phyloP scores from a whole-genome alignment of 1,140 invertebrate genomes.

The Gonioctena quinquepunctata region DNA sequence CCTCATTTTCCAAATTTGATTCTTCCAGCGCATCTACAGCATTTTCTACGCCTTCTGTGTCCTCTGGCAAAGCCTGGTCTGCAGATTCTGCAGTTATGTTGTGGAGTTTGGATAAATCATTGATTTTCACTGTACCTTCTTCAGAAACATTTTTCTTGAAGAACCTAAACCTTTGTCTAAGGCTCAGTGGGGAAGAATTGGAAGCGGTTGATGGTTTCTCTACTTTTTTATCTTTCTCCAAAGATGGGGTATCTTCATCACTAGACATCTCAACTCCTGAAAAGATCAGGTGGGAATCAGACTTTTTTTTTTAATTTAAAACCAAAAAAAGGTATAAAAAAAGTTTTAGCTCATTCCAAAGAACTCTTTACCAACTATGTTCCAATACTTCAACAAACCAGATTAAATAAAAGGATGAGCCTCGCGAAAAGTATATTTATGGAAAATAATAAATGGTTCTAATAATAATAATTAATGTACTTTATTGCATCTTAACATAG shows the following conservation, averaged over 20 bases:
- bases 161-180: conserved; percentile 37
- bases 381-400: too few relatives aligned
- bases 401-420: too few relatives aligned
- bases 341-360: too few relatives aligned
- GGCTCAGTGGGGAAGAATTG: background rate
- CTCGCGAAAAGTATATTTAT: too few relatives aligned
- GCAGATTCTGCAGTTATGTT: conserved; percentile 47
- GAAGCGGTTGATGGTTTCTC: conserved; percentile 23
- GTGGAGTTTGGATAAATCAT: conserved; percentile 42
- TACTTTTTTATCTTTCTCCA: conserved; percentile 45
- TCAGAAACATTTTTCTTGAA: conserved; percentile 34
- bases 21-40: conserved; percentile 61
- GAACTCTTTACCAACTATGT: too few relatives aligned
- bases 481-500: too few relatives aligned
- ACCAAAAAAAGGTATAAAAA: too few relatives aligned
- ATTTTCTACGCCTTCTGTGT: conserved; percentile 58
- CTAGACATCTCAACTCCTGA: conserved; percentile 53
- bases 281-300: background rate
- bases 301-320: background rate
- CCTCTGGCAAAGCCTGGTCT: conserved; percentile 38
- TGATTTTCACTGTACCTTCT: conserved; percentile 39
- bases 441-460: too few relatives aligned
- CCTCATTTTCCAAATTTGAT: conserved; percentile 20
- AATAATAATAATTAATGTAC: too few relatives aligned
- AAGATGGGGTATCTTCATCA: conserved; percentile 49